Percentiles rank a stretch among this genome's conserved stretches.
These are phyloP conservation scores for Cebus imitator DNA, from an alignment of 2,113 vertebrate species.

Conservation along the genomic window DNA sequence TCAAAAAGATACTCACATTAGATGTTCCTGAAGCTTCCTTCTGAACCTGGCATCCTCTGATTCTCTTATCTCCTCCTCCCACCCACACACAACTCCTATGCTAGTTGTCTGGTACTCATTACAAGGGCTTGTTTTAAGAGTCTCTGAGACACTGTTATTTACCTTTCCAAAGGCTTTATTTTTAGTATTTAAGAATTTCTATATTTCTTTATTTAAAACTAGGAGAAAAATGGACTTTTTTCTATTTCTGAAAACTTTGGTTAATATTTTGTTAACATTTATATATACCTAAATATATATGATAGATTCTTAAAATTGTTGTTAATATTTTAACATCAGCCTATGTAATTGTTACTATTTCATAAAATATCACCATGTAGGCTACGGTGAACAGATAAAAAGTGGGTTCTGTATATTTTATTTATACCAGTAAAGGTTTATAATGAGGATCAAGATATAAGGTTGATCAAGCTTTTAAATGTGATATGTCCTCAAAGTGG, in stretches of 20 bases:
- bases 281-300: not conserved
- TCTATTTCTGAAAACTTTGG: not conserved
- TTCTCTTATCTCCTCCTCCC: not conserved
- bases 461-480: slow-evolving; percentile 27
- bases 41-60: slow-evolving; percentile 17
- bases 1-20: slow-evolving; percentile 13
- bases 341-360: not conserved
- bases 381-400: not conserved
- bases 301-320: not conserved
- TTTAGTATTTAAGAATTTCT: slow-evolving; percentile 8
- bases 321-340: not conserved
- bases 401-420: slow-evolving; percentile 1
- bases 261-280: not conserved
- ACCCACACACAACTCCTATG: not conserved
- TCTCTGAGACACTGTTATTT: not conserved
- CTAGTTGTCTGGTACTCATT: not conserved
- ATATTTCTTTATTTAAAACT: slow-evolving; percentile 44
- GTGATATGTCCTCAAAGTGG: not conserved
- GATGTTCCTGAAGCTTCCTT: not conserved
- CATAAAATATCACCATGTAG: not conserved
- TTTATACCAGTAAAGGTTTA: not conserved
- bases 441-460: slow-evolving; percentile 20
- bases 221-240: not conserved
- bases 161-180: slow-evolving; percentile 24
- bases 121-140: slow-evolving; percentile 8